These are phyloP conservation scores for Callipepla squamata DNA, from an alignment of 2,113 vertebrate genomes.

Conservation along the genomic window DNA sequence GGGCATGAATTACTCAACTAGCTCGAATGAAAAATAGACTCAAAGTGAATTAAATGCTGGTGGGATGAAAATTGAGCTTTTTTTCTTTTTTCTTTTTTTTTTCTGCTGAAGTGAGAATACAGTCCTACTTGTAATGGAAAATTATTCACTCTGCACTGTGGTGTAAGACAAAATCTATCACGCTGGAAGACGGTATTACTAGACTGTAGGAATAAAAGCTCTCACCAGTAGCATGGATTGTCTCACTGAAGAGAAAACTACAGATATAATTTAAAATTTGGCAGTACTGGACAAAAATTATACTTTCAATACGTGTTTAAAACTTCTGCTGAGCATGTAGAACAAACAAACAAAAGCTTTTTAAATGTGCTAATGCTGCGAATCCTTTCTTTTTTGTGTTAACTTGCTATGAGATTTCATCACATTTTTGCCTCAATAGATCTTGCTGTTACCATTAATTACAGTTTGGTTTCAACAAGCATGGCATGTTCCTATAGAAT, in stretches of 20 bases:
- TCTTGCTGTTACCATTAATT: conserved; percentile 19
- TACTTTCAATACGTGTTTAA: background rate
- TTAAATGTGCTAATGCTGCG: background rate
- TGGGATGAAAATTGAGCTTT: conserved; percentile 21
- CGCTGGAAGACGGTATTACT: conserved; percentile 9
- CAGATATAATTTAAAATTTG: conserved; percentile 9
- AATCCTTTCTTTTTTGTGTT: background rate
- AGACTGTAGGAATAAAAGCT: conserved; percentile 6
- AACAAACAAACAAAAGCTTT: background rate
- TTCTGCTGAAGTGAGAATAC: conserved; percentile 53
- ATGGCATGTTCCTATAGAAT: background rate
- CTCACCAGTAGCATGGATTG: background rate
- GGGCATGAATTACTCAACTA: conserved; percentile 53
- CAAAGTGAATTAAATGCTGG: conserved; percentile 39
- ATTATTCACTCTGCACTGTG: conserved; percentile 43
- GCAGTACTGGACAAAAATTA: background rate
- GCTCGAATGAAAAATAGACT: conserved; percentile 51
- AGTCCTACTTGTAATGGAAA: conserved; percentile 56
- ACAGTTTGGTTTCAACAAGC: background rate
- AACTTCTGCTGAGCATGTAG: background rate
- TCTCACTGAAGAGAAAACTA: background rate
- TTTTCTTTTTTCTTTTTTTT: conserved; percentile 14
- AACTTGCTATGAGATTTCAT: background rate
- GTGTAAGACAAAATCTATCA: conserved; percentile 52
- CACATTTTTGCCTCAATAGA: background rate